Percentiles rank a stretch among this genome's conserved stretches.
These are phyloP conservation scores for Plectropomus leopardus DNA, from an alignment of 2,113 vertebrate genomes.

Conservation along the genomic window DNA sequence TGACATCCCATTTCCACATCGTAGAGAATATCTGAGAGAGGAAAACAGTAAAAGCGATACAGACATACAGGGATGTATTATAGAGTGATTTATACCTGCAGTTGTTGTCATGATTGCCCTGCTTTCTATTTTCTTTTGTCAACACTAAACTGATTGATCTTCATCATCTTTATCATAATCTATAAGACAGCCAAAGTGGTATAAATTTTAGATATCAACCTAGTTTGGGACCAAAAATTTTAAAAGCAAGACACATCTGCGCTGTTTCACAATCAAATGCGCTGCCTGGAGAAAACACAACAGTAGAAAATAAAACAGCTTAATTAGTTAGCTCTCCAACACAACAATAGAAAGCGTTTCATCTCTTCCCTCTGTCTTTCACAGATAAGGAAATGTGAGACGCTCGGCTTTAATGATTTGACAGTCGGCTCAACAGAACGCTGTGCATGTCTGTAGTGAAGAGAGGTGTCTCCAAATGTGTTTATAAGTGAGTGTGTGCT, in stretches of 20 bases:
- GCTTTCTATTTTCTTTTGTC: conserved; percentile 12
- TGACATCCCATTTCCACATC: conserved; percentile 23
- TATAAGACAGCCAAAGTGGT: not conserved
- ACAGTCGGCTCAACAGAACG: conserved; percentile 33
- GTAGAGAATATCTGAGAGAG: conserved; percentile 20
- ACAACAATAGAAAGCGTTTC: conserved; percentile 36
- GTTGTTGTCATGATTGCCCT: not conserved
- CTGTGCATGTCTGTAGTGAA: conserved; percentile 27
- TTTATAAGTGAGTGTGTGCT: not conserved
- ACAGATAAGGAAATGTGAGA: conserved; percentile 54
- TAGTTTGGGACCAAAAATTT: not conserved
- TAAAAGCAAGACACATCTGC: not conserved
- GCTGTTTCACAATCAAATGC: conserved; percentile 14
- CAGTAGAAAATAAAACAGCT: conserved; percentile 42
- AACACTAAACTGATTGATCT: not conserved
- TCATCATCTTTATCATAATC: not conserved
- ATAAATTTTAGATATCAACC: not conserved
- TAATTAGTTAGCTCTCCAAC: conserved; percentile 31
- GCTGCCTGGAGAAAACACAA: conserved; percentile 21
- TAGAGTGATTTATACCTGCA: not conserved
- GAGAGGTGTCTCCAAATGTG: conserved; percentile 17
- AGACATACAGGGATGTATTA: not conserved
- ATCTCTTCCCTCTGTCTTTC: conserved; percentile 52
- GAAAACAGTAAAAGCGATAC: conserved; percentile 14
- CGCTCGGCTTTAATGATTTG: conserved; percentile 37